These are phyloP conservation scores for Xylocampa areola DNA, from an alignment of 2,888 invertebrate genomes.

Conservation along the genomic window DNA sequence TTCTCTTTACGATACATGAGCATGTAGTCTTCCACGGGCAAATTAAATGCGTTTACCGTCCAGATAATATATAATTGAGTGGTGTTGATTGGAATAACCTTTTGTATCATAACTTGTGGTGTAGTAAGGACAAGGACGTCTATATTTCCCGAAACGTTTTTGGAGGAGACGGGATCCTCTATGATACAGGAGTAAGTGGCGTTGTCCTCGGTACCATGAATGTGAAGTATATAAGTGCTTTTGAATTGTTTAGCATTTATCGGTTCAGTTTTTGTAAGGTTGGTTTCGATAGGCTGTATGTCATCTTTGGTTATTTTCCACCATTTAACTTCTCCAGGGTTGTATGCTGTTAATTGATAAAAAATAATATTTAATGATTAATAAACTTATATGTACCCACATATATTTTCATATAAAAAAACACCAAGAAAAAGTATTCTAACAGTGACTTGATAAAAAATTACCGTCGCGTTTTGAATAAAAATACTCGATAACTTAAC, in stretches of 20 bases:
- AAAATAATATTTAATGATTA: neutral
- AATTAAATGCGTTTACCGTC: conserved; percentile 94
- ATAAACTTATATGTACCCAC: neutral
- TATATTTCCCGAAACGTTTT: conserved; percentile 79
- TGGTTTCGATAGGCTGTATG: conserved; percentile 27
- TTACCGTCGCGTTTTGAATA: too few relatives aligned
- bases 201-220: conserved; percentile 91
- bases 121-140: conserved; percentile 91
- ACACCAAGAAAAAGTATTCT: too few relatives aligned
- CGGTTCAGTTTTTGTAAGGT: conserved; percentile 13
- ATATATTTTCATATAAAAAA: too few relatives aligned
- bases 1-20: conserved; percentile 80
- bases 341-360: conserved; percentile 45
- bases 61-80: conserved; percentile 94
- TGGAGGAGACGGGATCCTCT: conserved; percentile 72
- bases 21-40: conserved; percentile 90
- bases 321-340: conserved; percentile 77
- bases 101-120: conserved; percentile 93
- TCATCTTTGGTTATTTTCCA: conserved; percentile 67
- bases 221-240: conserved; percentile 85
- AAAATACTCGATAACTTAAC: too few relatives aligned
- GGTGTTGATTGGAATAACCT: conserved; percentile 93
- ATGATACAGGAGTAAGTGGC: conserved; percentile 87
- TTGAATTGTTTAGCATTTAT: conserved; percentile 90
- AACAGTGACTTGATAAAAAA: too few relatives aligned